A percentile compares a stretch with the other conserved stretches of the same genome.
Evolutionary conservation across 2,888 invertebrate genomes (phyloP).

Genomic region (Polietes domitor): DNA sequence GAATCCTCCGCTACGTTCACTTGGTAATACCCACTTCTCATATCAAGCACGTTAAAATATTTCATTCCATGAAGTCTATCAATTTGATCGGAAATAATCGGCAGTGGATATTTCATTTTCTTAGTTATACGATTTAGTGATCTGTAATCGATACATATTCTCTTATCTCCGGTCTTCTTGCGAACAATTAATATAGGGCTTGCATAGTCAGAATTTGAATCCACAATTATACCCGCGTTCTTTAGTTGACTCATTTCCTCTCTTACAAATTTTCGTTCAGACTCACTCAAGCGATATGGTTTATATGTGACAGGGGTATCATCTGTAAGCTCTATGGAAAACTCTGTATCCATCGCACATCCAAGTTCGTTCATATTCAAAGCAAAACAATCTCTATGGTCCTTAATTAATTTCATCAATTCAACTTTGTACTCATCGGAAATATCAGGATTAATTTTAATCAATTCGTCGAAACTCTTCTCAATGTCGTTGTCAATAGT

Average conservation of each 20-base stretch:
- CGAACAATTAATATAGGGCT: conserved; percentile 67
- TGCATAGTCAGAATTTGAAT: conserved; percentile 50
- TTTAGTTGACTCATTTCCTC: too few species aligned
- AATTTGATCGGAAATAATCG: conserved; percentile 34
- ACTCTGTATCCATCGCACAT: not conserved
- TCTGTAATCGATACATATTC: too few species aligned
- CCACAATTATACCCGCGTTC: too few species aligned
- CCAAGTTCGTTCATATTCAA: not conserved
- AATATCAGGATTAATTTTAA: not conserved
- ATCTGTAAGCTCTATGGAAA: not conserved
- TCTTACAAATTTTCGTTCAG: not conserved
- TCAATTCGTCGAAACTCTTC: not conserved
- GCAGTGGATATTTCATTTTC: conserved; percentile 68
- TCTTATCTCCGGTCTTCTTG: conserved; percentile 70
- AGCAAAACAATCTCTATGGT: not conserved
- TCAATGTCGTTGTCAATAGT: too few species aligned
- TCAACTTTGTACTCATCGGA: not conserved
- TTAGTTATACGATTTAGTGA: too few species aligned
- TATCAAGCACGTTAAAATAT: not conserved
- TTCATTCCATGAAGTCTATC: conserved; percentile 37
- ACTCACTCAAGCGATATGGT: too few species aligned
- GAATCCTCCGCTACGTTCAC: too few species aligned
- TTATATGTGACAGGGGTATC: not conserved
- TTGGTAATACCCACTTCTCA: too few species aligned
- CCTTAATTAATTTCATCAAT: too few species aligned